Percentiles rank a stretch among this genome's conserved stretches.
These are phyloP conservation scores for Hoplodrina blanda DNA, from an alignment of 2,888 invertebrate genomes.

Conservation along the genomic window DNA sequence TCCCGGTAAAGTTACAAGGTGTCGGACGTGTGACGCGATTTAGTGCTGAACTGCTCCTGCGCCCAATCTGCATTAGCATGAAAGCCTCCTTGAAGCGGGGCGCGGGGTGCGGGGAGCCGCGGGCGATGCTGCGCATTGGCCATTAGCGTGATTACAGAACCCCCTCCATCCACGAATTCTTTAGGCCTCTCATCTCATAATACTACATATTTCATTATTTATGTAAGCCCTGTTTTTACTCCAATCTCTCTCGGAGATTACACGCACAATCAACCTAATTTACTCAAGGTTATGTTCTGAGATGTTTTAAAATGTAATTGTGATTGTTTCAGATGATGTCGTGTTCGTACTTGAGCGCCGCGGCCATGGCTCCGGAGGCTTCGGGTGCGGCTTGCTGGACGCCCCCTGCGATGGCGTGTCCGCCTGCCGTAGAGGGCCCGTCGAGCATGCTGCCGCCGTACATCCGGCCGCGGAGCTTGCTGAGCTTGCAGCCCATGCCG, in stretches of 20 bases:
- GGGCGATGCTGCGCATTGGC: slow-evolving; percentile 86
- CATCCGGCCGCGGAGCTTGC: slow-evolving; percentile 58
- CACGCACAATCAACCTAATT: slow-evolving; percentile 80
- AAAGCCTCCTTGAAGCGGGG: slow-evolving; percentile 81
- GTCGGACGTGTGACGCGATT: slow-evolving; percentile 83
- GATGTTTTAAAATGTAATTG: slow-evolving; percentile 57
- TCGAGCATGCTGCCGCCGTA: slow-evolving; percentile 63
- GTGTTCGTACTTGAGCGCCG: slow-evolving; percentile 87
- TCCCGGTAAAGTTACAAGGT: slow-evolving; percentile 64
- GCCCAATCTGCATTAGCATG: slow-evolving; percentile 85
- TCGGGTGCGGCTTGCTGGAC: slow-evolving; percentile 83
- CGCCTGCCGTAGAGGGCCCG: slow-evolving; percentile 61
- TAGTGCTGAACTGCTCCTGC: slow-evolving; percentile 83
- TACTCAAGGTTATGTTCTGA: slow-evolving; percentile 57
- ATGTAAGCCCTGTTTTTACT: slow-evolving; percentile 88
- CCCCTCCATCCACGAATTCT: slow-evolving; percentile 86
- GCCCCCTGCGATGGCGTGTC: slow-evolving; percentile 74
- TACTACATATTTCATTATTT: slow-evolving; percentile 90
- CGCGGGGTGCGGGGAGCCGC: slow-evolving; percentile 62
- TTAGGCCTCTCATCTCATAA: slow-evolving; percentile 89
- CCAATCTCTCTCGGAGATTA: slow-evolving; percentile 80
- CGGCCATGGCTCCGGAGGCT: slow-evolving; percentile 77
- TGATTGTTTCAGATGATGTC: slow-evolving; percentile 88
- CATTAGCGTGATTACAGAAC: slow-evolving; percentile 90
- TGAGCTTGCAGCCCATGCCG: slow-evolving; percentile 48